phyloP scores from a whole-genome alignment of 2,888 invertebrate species.

The Heliconius cydno region DNA sequence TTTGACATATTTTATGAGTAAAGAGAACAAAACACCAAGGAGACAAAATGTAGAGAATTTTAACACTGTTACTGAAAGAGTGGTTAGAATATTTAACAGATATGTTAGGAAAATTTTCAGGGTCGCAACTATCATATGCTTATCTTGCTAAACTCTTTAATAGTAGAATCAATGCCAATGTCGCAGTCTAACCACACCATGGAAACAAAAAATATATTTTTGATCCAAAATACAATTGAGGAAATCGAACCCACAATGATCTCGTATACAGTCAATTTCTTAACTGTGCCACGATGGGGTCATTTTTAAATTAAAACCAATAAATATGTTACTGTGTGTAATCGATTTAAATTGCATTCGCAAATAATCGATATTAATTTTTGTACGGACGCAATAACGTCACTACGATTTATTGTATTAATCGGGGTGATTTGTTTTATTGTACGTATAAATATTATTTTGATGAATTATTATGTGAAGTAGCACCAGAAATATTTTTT shows the following conservation, averaged over 20 bases:
- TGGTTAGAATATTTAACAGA: too few species aligned
- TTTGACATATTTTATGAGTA: neutral
- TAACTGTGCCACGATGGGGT: neutral
- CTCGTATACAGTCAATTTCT: too few species aligned
- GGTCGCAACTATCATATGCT: too few species aligned
- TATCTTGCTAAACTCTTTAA: too few species aligned
- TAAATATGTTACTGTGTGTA: slow-evolving; percentile 51
- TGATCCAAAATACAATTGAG: too few species aligned
- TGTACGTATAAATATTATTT: slow-evolving; percentile 32
- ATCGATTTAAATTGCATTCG: slow-evolving; percentile 49
- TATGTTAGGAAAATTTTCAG: too few species aligned
- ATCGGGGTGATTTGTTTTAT: slow-evolving; percentile 42
- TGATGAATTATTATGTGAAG: slow-evolving; percentile 20
- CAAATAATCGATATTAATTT: slow-evolving; percentile 47
- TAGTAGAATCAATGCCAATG: too few species aligned
- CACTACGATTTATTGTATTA: slow-evolving; percentile 41
- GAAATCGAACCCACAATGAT: neutral
- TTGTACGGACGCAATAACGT: slow-evolving; percentile 38
- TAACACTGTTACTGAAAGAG: too few species aligned
- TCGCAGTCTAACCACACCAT: too few species aligned
- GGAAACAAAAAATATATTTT: too few species aligned
- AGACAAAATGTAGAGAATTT: too few species aligned
- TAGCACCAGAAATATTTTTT: too few species aligned
- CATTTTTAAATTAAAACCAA: slow-evolving; percentile 53
- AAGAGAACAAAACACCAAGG: slow-evolving; percentile 50